Evolutionary conservation across 1,140 invertebrate genomes (phyloP).

Genomic region (Ectropis grisescens): DNA sequence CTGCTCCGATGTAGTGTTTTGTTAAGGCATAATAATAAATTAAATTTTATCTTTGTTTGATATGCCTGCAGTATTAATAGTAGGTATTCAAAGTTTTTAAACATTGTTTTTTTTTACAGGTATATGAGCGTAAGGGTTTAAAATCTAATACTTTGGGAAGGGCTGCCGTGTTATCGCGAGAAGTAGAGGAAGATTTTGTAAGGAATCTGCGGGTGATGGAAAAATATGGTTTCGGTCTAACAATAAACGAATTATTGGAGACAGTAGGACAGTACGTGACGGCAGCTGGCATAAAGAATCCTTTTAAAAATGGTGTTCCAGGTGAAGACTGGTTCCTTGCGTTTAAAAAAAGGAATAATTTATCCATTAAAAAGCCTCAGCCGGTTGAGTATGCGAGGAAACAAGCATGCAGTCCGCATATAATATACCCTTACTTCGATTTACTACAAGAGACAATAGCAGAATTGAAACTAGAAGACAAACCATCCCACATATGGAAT

Average conservation of each 20-base stretch:
- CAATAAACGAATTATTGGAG: constrained; percentile 23
- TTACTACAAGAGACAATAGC: constrained; percentile 7
- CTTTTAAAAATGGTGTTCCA: constrained; percentile 30
- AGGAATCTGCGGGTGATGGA: constrained; percentile 17
- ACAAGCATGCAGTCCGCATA: constrained; percentile 14
- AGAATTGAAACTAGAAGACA: constrained; percentile 5
- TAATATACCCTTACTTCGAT: constrained; percentile 16
- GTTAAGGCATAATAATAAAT: too few species aligned
- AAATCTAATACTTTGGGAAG: constrained; percentile 4
- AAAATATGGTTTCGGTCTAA: constrained; percentile 27
- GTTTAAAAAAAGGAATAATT: constrained; percentile 23
- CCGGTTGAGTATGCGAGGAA: constrained; percentile 23
- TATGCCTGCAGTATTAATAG: neutral
- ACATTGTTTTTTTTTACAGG: too few species aligned
- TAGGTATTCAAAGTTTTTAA: neutral
- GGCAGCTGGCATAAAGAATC: constrained; percentile 24
- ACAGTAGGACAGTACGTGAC: constrained; percentile 23
- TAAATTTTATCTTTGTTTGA: too few species aligned
- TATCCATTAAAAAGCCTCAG: constrained; percentile 30
- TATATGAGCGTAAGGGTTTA: neutral
- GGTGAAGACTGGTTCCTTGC: constrained; percentile 34
- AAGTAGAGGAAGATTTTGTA: too few species aligned
- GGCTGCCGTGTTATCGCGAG: too few species aligned
- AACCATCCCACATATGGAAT: constrained; percentile 6
- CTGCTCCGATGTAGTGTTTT: too few species aligned